Evolutionary conservation across 2,797 vertebrate species (phyloP).

Genomic region (Scomberomorus guttatus): DNA sequence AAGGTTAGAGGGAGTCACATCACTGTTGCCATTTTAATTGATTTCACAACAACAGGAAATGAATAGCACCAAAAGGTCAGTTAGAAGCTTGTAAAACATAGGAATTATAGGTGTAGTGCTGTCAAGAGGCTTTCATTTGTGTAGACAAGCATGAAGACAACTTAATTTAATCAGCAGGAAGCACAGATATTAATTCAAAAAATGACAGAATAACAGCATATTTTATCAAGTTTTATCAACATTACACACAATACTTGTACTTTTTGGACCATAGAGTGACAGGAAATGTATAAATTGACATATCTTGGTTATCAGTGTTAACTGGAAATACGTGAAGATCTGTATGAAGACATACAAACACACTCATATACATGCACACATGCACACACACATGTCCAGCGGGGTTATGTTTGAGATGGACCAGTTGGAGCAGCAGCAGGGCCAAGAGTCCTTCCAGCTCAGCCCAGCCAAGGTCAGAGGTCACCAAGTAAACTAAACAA

Average conservation of each 20-base stretch:
- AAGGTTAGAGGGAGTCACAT: slow-evolving; percentile 36
- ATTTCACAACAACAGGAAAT: slow-evolving; percentile 60
- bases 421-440: slow-evolving; percentile 64
- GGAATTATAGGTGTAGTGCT: slow-evolving; percentile 1
- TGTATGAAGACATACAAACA: slow-evolving; percentile 1
- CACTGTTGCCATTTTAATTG: slow-evolving; percentile 42
- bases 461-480: slow-evolving; percentile 71
- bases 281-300: slow-evolving; percentile 7
- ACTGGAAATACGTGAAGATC: slow-evolving; percentile 2
- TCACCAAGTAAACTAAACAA: slow-evolving; percentile 79
- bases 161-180: not conserved
- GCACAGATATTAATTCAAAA: not conserved
- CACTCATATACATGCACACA: slow-evolving; percentile 13
- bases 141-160: not conserved
- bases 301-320: too few species aligned
- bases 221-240: not conserved
- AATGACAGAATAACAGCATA: not conserved
- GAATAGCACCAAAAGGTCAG: slow-evolving; percentile 38
- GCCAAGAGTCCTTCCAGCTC: slow-evolving; percentile 76
- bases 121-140: slow-evolving; percentile 13
- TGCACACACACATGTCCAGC: slow-evolving; percentile 3
- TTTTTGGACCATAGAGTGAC: slow-evolving; percentile 11
- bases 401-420: slow-evolving; percentile 53
- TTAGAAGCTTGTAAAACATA: slow-evolving; percentile 44
- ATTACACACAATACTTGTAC: not conserved